These are phyloP conservation scores for Chymomyza caudatula DNA, from an alignment of 2,888 invertebrate species.

Conservation along the genomic window DNA sequence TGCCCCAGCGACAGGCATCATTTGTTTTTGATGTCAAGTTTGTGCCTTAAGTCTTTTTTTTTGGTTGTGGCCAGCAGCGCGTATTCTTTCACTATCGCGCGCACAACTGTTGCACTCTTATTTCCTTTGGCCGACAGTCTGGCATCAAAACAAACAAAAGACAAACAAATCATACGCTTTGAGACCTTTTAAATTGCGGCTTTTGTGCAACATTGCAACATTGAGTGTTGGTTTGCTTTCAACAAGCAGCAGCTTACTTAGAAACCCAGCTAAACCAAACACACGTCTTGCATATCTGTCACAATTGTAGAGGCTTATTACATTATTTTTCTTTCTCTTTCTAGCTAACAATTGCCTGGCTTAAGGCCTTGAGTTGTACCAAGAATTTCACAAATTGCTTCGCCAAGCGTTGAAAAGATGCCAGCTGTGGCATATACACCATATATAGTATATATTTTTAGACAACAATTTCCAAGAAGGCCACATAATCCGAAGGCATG, in stretches of 20 bases:
- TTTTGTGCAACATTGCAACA: neutral
- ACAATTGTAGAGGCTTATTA: slow-evolving; percentile 45
- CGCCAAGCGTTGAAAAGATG: slow-evolving; percentile 69
- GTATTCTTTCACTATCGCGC: slow-evolving; percentile 52
- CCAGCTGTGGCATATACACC: slow-evolving; percentile 28
- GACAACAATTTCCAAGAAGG: neutral
- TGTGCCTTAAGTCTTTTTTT: slow-evolving; percentile 56
- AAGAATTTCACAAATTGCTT: slow-evolving; percentile 69
- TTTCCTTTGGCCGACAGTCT: slow-evolving; percentile 3
- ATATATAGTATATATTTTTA: neutral
- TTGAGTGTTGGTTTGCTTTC: neutral
- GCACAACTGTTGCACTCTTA: slow-evolving; percentile 4
- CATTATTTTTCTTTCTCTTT: slow-evolving; percentile 10
- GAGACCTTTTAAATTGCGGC: neutral
- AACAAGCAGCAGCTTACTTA: neutral
- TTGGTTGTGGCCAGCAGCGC: neutral
- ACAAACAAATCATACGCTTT: neutral
- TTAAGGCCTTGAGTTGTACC: slow-evolving; percentile 19
- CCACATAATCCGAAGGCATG: neutral
- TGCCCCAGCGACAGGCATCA: slow-evolving; percentile 52
- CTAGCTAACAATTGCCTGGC: slow-evolving; percentile 20
- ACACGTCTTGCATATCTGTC: slow-evolving; percentile 40
- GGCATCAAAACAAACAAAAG: neutral
- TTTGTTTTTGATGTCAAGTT: slow-evolving; percentile 71
- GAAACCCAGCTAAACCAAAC: slow-evolving; percentile 25